Evolutionary conservation across 2,113 vertebrate genomes (phyloP).

Genomic region (Diphyllodes magnificus): DNA sequence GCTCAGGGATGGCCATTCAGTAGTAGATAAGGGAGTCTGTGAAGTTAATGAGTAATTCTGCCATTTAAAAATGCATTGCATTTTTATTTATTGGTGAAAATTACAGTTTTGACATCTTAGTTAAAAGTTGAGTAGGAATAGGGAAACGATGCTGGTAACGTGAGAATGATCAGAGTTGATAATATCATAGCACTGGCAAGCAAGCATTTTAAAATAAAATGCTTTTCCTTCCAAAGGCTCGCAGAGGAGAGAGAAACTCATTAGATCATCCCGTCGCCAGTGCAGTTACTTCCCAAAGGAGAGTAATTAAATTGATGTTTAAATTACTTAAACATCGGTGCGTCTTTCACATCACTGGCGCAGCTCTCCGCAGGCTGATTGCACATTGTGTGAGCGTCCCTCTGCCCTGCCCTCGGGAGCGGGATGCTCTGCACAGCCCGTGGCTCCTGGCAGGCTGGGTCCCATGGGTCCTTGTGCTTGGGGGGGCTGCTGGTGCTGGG

Average conservation of each 20-base stretch:
- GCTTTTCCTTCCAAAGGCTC: background rate
- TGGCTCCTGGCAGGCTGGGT: background rate
- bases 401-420: rapidly evolving
- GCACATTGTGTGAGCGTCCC: background rate
- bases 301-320: background rate
- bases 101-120: constrained; percentile 24
- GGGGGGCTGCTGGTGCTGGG: background rate
- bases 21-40: constrained; percentile 19
- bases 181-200: background rate
- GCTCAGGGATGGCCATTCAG: background rate
- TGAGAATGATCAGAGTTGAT: background rate
- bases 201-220: background rate
- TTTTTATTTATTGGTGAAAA: constrained; percentile 32
- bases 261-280: background rate
- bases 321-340: background rate
- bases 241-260: background rate
- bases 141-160: background rate
- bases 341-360: background rate
- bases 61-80: background rate
- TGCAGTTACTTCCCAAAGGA: background rate
- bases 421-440: rapidly evolving
- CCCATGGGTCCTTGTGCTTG: rapidly evolving
- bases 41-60: constrained; percentile 54
- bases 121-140: background rate
- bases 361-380: background rate